Base-by-base conservation (phyloP, 2,797 vertebrate species). In the Cynodonichthys magdalenae region DNA sequence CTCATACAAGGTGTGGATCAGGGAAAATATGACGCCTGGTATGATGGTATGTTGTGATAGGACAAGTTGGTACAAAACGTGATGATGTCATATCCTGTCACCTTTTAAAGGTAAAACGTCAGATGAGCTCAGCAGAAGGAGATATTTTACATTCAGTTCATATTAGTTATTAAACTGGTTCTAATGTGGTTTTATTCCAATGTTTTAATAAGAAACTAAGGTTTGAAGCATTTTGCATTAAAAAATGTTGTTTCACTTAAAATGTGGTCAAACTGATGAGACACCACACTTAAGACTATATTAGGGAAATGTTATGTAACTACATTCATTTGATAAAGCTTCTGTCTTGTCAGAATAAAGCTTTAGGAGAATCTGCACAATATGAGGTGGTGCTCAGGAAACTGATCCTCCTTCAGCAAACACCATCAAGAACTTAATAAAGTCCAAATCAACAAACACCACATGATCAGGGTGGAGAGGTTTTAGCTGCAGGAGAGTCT, bases 341-440 rank as follows among this genome's bases (percentile, higher is more conserved):
- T 47, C 49, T 27, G 24, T 27, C 31, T 31, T 65, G 46, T 57
- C 34, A 54, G 47, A 48, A 34, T 24, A 24, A 70, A 44, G 69
- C 59, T 57, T 49, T 5, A 8, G 53, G 56, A 54, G 48, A 60
- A 60, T 76, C 45, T 36, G 28, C 31, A 42, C 12, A 15, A 9
- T 56, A 59, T 29, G 50, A 57, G 44, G 18, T 47, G 74, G 62
- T 69, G 59, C 66, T 65, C 49, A 50, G 75, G 59, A 52, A 83
- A 70, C 60, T 45, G 59, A 78, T 77, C 72, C 72, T 53, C 55
- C 61, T 24, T 75, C 64, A 77, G 59, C 80, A 86, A 80, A 81
- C 54, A 61, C 24, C 44, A 17, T 24, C 17, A 18, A 29, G 27
- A 68, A 46, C 62, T 71, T 67, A 59, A 73, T 69, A 61, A 61